Evolutionary conservation across 2,888 invertebrate genomes (phyloP).

Genomic region (Theretra japonica): DNA sequence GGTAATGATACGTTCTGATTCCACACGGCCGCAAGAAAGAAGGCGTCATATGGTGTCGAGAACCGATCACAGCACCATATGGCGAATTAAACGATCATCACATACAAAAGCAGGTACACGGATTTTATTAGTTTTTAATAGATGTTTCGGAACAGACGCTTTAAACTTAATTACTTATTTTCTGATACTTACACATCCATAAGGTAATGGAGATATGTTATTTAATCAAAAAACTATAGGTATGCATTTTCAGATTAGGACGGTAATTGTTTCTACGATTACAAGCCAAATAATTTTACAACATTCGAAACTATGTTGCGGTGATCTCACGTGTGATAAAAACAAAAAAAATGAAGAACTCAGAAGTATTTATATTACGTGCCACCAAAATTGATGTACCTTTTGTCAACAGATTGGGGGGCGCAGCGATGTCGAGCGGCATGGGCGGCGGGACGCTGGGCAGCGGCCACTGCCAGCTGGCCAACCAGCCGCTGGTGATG

Average conservation of each 20-base stretch:
- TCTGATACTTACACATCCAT: too few species aligned
- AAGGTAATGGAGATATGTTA: too few species aligned
- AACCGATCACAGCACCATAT: slow-evolving; percentile 70
- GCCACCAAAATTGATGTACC: slow-evolving; percentile 30
- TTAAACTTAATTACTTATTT: too few species aligned
- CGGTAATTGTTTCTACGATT: too few species aligned
- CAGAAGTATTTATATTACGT: background rate
- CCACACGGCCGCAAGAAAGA: slow-evolving; percentile 65
- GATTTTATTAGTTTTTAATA: background rate
- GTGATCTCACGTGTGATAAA: background rate
- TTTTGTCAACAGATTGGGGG: slow-evolving; percentile 73
- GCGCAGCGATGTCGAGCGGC: slow-evolving; percentile 82
- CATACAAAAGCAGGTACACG: background rate
- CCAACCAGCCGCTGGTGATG: slow-evolving; percentile 92
- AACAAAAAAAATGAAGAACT: too few species aligned
- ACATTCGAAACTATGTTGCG: background rate
- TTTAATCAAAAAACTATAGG: too few species aligned
- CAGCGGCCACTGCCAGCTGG: slow-evolving; percentile 88
- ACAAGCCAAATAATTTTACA: background rate
- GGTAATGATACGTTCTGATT: slow-evolving; percentile 82
- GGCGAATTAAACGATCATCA: slow-evolving; percentile 38
- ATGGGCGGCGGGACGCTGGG: slow-evolving; percentile 87
- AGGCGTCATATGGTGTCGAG: slow-evolving; percentile 73
- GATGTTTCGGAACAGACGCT: background rate
- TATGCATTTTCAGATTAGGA: too few species aligned